A percentile compares a stretch with the other conserved stretches of the same genome.
Conservation (phyloP, 2,797 vertebrate species). For the Lerista edwardsae region DNA sequence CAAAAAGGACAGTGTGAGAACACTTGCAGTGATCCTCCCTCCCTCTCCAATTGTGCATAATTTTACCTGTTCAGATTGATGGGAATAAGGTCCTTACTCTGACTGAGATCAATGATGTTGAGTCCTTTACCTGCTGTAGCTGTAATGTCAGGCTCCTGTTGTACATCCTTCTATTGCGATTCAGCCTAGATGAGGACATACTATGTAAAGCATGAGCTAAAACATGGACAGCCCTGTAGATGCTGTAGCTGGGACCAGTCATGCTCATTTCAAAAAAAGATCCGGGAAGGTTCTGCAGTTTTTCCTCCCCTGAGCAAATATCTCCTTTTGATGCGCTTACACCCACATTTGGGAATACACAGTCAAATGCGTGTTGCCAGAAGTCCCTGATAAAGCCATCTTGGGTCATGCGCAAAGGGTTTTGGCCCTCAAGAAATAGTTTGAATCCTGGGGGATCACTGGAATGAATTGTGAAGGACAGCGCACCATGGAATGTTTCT, state of each 20-base stretch:
- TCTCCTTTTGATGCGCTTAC: accelerated
- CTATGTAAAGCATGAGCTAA: not conserved
- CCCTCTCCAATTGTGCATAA: too few relatives aligned
- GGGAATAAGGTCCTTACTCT: too few relatives aligned
- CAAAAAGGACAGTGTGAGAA: too few relatives aligned
- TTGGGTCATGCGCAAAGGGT: not conserved
- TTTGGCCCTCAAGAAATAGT: not conserved
- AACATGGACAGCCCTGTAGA: not conserved
- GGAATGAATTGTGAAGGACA: not conserved
- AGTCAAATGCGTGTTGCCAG: not conserved
- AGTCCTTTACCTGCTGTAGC: conserved; percentile 9
- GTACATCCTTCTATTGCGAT: not conserved
- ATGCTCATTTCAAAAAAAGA: not conserved
- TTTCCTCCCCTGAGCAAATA: not conserved
- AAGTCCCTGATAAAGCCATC: conserved; percentile 7
- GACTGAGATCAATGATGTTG: too few relatives aligned
- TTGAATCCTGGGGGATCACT: not conserved
- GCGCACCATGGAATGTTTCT: not conserved
- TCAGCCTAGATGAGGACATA: not conserved
- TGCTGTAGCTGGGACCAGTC: not conserved
- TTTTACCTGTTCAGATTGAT: too few relatives aligned
- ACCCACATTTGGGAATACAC: not conserved
- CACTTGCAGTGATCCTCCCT: too few relatives aligned
- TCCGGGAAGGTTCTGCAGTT: not conserved
- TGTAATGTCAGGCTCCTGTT: too few relatives aligned